Base-by-base conservation (phyloP, 2,888 invertebrate genomes). In the Drosophila ustulata region DNA sequence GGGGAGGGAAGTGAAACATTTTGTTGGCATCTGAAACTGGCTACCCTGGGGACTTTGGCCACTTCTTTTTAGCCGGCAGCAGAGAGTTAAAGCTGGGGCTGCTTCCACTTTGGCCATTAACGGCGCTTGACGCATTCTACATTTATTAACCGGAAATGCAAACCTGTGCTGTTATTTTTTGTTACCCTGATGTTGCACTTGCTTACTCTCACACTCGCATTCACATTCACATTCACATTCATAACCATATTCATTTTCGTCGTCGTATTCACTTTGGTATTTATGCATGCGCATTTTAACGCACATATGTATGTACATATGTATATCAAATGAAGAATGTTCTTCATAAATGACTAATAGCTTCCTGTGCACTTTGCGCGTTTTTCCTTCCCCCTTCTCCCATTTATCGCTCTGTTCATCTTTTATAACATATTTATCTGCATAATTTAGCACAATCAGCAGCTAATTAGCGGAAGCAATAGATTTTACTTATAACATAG, bases 71-170 rank as follows among this genome's bases (percentile, higher is more conserved):
- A 45, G 43, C 18, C 53, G 6, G 53, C 2, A 50, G 9, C 30
- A n/a, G 32, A 28, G 39, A 7, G 28, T 13, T 23, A 39, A 34
- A 11, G 6, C 39, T 39, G 28, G 9, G 23, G 58, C 56, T 47
- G 11, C 28, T 34, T 9, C 39, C 59, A 63, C 57, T 47, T 23
- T 65, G 73, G 64, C 71, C 78, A 84, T 80, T 73, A 71, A 73
- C 66, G 70, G 56, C 66, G 55, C 85, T 63, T 66, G 55, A 46
- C 82, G 70, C 84, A 70, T 76, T 82, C 66, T 63, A 57, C 65
- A 66, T 64, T 78, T 82, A 82, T 83, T 83, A 89, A 71, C 86
- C 88, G 83, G 83, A 83, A 83, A 83, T 83, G 89, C 83, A 89
- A 83, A 83, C 86, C 71, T 71, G 84, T 82, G 71, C 72, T 18